Conservation (phyloP, 2,797 vertebrate species). For the Leptatherina wallacei region DNA sequence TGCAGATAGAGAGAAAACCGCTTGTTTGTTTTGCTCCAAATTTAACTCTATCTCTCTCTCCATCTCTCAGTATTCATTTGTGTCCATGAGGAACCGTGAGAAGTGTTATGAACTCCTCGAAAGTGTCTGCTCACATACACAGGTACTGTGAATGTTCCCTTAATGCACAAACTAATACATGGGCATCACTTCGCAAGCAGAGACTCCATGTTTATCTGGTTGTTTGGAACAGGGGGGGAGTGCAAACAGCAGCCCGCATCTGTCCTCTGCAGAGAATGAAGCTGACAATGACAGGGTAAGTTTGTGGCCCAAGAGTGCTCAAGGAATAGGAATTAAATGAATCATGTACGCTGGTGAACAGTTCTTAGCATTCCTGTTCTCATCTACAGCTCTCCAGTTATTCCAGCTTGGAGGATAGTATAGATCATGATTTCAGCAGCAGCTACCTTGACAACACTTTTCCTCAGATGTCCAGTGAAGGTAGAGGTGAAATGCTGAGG, state of each 20-base stretch:
- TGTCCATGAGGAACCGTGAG: conserved; percentile 82
- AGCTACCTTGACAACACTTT: neutral
- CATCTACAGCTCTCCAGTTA: conserved; percentile 73
- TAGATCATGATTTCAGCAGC: conserved; percentile 27
- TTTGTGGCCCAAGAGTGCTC: conserved; percentile 4
- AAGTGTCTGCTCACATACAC: conserved; percentile 70
- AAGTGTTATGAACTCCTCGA: conserved; percentile 79
- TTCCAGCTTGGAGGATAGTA: conserved; percentile 73
- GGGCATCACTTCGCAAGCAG: neutral
- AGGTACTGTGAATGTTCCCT: conserved; percentile 67
- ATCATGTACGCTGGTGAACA: too few relatives aligned
- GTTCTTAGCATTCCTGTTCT: conserved; percentile 1
- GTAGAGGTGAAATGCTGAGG: conserved; percentile 29
- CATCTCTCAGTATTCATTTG: conserved; percentile 82
- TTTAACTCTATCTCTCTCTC: conserved; percentile 12
- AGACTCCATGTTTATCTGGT: neutral
- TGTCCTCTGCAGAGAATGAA: conserved; percentile 61
- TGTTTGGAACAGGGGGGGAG: conserved; percentile 58
- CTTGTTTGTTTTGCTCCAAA: neutral
- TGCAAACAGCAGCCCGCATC: conserved; percentile 56
- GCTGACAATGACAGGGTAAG: conserved; percentile 45
- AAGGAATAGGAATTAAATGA: neutral
- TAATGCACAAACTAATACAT: neutral
- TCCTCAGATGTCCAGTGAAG: conserved; percentile 33
- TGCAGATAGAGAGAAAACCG: neutral